These are phyloP conservation scores for Chironomus tepperi DNA, from an alignment of 1,140 invertebrate genomes.

Conservation along the genomic window DNA sequence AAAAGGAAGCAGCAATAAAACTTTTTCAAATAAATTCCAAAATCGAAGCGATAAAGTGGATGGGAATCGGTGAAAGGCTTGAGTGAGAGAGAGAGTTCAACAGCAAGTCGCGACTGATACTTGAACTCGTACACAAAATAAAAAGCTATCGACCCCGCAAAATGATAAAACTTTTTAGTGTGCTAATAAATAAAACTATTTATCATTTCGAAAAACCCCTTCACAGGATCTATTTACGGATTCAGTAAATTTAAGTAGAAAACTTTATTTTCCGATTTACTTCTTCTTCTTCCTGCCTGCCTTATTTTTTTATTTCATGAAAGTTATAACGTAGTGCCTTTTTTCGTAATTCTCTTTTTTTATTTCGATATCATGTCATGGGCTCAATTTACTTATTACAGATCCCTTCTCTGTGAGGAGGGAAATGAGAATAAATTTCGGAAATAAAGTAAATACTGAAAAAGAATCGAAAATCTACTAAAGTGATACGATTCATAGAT, in stretches of 20 bases:
- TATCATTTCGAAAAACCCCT: slow-evolving; percentile 12
- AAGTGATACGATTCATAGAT: too few relatives aligned
- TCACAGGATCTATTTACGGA: background rate
- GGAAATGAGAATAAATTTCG: too few relatives aligned
- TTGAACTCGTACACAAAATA: background rate
- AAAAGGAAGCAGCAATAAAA: too few relatives aligned
- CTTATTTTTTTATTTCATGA: background rate
- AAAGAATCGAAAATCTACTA: too few relatives aligned
- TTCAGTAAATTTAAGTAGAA: background rate
- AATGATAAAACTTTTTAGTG: slow-evolving; percentile 21
- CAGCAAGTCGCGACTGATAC: slow-evolving; percentile 11
- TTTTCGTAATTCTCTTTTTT: background rate
- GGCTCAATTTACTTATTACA: background rate
- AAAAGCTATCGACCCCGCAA: slow-evolving; percentile 12
- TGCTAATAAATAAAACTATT: slow-evolving; percentile 22
- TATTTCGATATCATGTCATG: slow-evolving; percentile 5
- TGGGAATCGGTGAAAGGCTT: too few relatives aligned
- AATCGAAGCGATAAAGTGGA: too few relatives aligned
- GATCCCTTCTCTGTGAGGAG: too few relatives aligned
- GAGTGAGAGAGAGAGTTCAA: too few relatives aligned
- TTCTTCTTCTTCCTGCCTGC: too few relatives aligned
- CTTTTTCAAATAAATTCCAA: too few relatives aligned
- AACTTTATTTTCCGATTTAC: background rate
- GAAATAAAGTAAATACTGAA: too few relatives aligned
- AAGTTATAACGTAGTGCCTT: background rate